phyloP scores from a whole-genome alignment of 2,113 vertebrate genomes.

The Paramormyrops kingsleyae region DNA sequence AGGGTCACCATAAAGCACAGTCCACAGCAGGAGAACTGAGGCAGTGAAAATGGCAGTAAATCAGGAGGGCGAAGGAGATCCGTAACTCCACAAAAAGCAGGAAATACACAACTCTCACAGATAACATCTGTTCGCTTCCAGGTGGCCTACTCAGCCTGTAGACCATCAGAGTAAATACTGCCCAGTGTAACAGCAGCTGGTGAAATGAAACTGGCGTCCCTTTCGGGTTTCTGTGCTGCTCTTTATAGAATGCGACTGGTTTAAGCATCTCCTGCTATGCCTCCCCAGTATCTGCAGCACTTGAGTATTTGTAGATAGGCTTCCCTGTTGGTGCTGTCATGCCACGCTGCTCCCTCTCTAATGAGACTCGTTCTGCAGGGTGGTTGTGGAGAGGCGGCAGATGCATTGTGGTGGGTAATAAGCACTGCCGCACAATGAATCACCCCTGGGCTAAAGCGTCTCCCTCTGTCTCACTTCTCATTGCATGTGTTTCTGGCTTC shows the following conservation, averaged over 20 bases:
- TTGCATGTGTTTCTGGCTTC: neutral
- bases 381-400: slow-evolving; percentile 23
- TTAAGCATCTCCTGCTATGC: neutral
- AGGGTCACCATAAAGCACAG: slow-evolving; percentile 18
- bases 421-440: slow-evolving; percentile 24
- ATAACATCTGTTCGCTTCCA: neutral
- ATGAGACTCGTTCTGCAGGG: slow-evolving; percentile 30
- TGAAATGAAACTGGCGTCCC: neutral
- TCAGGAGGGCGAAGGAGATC: slow-evolving; percentile 13
- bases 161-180: neutral
- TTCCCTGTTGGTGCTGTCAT: neutral
- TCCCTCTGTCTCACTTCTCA: slow-evolving; percentile 1
- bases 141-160: neutral
- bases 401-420: slow-evolving; percentile 25
- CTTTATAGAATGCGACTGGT: slow-evolving; percentile 2
- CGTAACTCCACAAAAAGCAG: slow-evolving; percentile 11
- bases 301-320: neutral
- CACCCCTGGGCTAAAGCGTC: slow-evolving; percentile 17
- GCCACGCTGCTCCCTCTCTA: slow-evolving; percentile 15
- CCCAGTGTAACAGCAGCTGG: neutral
- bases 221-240: neutral
- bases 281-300: neutral
- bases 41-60: slow-evolving; percentile 28
- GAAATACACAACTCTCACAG: slow-evolving; percentile 5
- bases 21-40: slow-evolving; percentile 4